Conservation (phyloP, 2,113 vertebrate genomes). For the Atractosteus spatula region DNA sequence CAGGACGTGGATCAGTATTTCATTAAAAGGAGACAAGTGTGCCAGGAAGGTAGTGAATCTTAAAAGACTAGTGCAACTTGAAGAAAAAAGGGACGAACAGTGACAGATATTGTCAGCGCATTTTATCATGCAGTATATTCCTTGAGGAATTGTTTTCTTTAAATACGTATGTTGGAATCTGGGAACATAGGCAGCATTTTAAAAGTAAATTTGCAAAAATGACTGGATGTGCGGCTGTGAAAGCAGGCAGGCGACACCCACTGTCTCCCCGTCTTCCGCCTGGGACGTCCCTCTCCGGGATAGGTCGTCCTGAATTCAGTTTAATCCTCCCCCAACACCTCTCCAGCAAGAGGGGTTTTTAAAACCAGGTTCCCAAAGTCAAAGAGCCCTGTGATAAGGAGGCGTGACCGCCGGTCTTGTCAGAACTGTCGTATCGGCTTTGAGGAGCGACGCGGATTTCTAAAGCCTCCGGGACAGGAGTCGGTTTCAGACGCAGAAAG, state of each 20-base stretch:
- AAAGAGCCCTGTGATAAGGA: background rate
- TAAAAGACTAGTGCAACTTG: too few relatives aligned
- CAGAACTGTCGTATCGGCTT: background rate
- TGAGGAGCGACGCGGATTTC: background rate
- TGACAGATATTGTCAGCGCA: too few relatives aligned
- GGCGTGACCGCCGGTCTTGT: background rate
- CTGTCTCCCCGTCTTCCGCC: conserved; percentile 27
- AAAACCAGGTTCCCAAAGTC: background rate
- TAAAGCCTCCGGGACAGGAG: too few relatives aligned
- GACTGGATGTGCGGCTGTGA: too few relatives aligned
- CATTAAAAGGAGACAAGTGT: too few relatives aligned
- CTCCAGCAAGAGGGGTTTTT: background rate
- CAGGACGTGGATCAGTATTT: too few relatives aligned
- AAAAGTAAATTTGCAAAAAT: background rate
- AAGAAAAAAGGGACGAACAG: too few relatives aligned
- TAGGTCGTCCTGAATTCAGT: conserved; percentile 45
- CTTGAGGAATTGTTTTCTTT: too few relatives aligned
- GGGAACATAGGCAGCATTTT: background rate
- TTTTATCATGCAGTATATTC: too few relatives aligned
- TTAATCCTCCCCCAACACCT: background rate
- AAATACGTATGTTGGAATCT: background rate
- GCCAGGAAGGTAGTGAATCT: too few relatives aligned
- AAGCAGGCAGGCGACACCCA: conserved; percentile 15
- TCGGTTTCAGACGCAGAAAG: too few relatives aligned
- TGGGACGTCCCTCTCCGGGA: conserved; percentile 7